These are phyloP conservation scores for Rattus norvegicus DNA, from an alignment of 2,113 vertebrate species.

Conservation along the genomic window DNA sequence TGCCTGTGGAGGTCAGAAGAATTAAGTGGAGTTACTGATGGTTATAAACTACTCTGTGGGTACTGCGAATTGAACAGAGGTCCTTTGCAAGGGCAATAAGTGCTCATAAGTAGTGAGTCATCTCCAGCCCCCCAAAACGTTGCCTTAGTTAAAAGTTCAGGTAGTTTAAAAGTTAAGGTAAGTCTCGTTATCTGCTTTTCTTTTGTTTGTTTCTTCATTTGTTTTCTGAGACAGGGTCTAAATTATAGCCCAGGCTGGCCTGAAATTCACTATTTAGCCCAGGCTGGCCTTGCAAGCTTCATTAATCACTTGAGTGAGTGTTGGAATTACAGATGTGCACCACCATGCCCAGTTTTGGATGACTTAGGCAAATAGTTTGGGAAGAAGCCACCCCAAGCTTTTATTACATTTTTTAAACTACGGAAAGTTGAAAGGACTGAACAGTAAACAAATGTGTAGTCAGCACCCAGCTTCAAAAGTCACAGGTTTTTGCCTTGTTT, in stretches of 20 bases:
- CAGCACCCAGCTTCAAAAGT: background rate
- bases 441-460: background rate
- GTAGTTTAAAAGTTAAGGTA: conserved; percentile 28
- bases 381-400: background rate
- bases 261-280: background rate
- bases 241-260: background rate
- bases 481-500: conserved; percentile 25
- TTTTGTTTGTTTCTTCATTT: background rate
- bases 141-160: conserved; percentile 20
- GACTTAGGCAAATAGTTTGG: conserved; percentile 48
- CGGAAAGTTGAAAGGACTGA: conserved; percentile 33
- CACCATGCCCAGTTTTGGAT: background rate
- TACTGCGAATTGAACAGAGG: background rate
- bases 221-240: background rate
- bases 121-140: background rate
- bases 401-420: background rate
- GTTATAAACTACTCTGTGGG: background rate
- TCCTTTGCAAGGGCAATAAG: background rate
- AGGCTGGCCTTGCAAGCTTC: background rate
- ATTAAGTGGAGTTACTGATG: background rate
- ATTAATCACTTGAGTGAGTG: background rate
- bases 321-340: background rate
- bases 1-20: background rate
- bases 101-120: background rate
- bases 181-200: background rate